Evolutionary conservation across 2,888 invertebrate genomes (phyloP).

Genomic region (Spicauda simplicius): DNA sequence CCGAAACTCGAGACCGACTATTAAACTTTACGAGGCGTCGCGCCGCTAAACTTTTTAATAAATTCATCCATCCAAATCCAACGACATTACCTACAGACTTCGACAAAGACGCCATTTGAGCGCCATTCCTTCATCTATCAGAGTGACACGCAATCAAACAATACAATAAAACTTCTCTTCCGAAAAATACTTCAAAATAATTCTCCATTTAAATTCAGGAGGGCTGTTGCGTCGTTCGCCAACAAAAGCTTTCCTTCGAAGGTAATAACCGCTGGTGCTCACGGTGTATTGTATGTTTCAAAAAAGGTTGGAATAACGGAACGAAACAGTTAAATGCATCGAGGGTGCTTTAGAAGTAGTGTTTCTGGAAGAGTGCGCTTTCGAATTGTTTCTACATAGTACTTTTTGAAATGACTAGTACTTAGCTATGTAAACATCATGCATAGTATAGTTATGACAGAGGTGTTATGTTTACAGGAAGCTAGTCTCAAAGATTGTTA

Average conservation of each 20-base stretch:
- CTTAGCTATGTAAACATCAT: neutral
- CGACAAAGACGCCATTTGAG: conserved; percentile 74
- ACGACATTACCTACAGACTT: conserved; percentile 68
- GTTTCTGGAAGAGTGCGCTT: conserved; percentile 51
- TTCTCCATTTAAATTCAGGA: conserved; percentile 83
- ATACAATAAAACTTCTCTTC: conserved; percentile 83
- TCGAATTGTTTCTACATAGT: conserved; percentile 39
- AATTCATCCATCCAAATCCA: conserved; percentile 71
- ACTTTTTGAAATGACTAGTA: conserved; percentile 19
- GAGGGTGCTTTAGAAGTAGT: conserved; percentile 61
- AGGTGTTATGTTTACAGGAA: no score
- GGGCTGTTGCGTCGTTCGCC: conserved; percentile 61
- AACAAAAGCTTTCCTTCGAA: conserved; percentile 74
- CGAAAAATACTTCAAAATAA: conserved; percentile 84
- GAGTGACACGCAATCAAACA: conserved; percentile 84
- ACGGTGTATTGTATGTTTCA: conserved; percentile 62
- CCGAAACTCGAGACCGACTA: conserved; percentile 63
- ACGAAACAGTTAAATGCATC: conserved; percentile 57
- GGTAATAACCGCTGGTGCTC: conserved; percentile 57
- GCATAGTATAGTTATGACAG: no score
- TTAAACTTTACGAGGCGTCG: conserved; percentile 61
- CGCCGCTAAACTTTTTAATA: conserved; percentile 76
- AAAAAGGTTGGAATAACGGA: conserved; percentile 65
- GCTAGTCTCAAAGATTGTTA: no score
- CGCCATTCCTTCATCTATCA: conserved; percentile 80